Base-by-base conservation (phyloP, 1,140 invertebrate genomes). In the Plutomurus gul region DNA sequence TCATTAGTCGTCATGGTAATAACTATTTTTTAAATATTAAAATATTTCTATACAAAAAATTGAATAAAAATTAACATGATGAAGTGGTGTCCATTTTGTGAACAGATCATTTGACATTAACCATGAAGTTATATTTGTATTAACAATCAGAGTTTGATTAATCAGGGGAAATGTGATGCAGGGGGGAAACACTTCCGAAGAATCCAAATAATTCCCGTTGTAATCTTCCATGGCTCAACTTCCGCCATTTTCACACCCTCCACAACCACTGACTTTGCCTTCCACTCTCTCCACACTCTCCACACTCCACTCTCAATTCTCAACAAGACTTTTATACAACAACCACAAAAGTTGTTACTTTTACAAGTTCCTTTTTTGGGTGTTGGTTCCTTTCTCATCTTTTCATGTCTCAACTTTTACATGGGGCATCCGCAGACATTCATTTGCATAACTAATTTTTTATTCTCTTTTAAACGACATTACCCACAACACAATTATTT, bases 81-180 rank as follows among this genome's bases (percentile, higher is more conserved):
- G 43, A 11, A 13, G 84, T 79, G 87, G 87, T 83, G 86, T 86
- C 85, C 88, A 88, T 83, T 88, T 36, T 1, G 43, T 56, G 51
- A 79, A 79, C 22, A 81, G 37, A 16, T 39, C 20, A 8, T 47
- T 37, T 11, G 27, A 10, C 4, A 74, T 27, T 1, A 81, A 22
- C 79, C 79, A 81, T 0, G 79, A 73, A 13, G 51, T 78, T 22
- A 60, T 11, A 13, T 60, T 60, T 6, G 25, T 4, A 6, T 60
- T 60, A 3, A 4, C 1, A 25, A 60, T 27, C 22, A 60, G 27
- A 11, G 25, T 27, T 10, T 25, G n/a, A 13, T 60, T 60, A 30
- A 60, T 60, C 7, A 60, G 27, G 25, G 51, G 51, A 30, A 11
- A 60, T 16, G 51, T 27, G 10, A 60, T 60, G 27, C 22, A 33